Conservation (phyloP, 2,888 invertebrate genomes). For the Leptopilina syphax region DNA sequence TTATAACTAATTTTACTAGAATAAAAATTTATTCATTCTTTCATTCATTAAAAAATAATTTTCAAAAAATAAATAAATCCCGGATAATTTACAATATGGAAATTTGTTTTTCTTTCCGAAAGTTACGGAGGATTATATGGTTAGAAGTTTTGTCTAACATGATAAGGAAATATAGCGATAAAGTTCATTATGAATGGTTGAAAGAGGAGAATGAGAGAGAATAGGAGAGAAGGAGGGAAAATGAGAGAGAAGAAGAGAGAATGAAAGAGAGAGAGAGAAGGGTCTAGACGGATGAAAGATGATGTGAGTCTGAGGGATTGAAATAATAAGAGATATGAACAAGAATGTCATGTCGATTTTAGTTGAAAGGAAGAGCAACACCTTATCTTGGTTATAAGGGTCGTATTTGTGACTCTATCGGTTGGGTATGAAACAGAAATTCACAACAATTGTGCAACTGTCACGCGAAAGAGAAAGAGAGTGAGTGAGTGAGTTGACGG, state of each 20-base stretch:
- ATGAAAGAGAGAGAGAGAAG: too few relatives aligned
- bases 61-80: too few relatives aligned
- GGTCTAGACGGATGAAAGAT: neutral
- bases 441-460: constrained; percentile 13
- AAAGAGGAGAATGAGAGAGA: too few relatives aligned
- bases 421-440: constrained; percentile 14
- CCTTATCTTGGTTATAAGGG: constrained; percentile 25
- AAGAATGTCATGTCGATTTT: constrained; percentile 20
- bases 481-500: constrained; percentile 43
- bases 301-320: neutral
- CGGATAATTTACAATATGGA: too few relatives aligned
- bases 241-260: too few relatives aligned
- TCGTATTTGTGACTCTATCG: neutral
- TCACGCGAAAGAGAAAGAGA: constrained; percentile 41
- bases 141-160: neutral
- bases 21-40: too few relatives aligned
- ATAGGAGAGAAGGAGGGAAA: too few relatives aligned
- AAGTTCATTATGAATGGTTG: neutral
- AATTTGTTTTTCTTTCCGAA: too few relatives aligned
- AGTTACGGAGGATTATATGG: too few relatives aligned
- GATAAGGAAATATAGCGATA: constrained; percentile 1
- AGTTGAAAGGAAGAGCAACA: constrained; percentile 23
- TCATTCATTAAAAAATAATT: too few relatives aligned
- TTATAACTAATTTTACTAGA: too few relatives aligned
- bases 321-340: neutral